Base-by-base conservation (phyloP, 2,797 vertebrate genomes). In the Eulemur mongoz region DNA sequence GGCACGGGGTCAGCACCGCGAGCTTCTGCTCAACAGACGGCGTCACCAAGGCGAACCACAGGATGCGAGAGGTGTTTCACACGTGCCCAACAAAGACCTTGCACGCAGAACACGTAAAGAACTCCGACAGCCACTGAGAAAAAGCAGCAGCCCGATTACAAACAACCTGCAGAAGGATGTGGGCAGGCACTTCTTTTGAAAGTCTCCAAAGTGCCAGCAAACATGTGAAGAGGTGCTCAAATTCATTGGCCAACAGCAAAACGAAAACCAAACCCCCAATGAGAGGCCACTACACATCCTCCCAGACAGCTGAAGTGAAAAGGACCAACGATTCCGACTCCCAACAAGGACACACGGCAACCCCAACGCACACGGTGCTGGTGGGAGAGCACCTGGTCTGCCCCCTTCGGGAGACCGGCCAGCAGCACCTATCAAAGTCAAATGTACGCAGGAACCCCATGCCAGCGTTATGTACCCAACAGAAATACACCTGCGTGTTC, bases 1-100 rank as follows among this genome's bases (percentile, higher is more conserved):
- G 10, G 0, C 7, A 32, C 0, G 23, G 79, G 7, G 2, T 4
- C 0, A 75, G 10, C 17, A 50, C 18, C 7, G 0, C 1, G 14
- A 11, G 43, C 11, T 0, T 27, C 89, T 61, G 54, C 54, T 1
- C 10, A 15, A 23, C 5, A 82, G 22, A 54, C 0, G 13, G 30
- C 3, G 7, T 38, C 13, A 14, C 22, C 35, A 54, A 78, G n/a
- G 65, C 18, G 1, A 52, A 73, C 40, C 27, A 10, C 11, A 35
- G 40, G 6, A 11, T 1, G 5, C 2, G 52, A 10, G 14, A 76
- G 40, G 1, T 12, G 14, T 1, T 25, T 5, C 13, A 35, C 6
- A 11, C 0, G 1, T 9, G 15, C 0, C 35, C 7, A 9, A 25
- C 32, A 43, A 32, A 72, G 54, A 38, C 22, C 6, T 32, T 38